These are phyloP conservation scores for Platycnemis pennipes DNA, from an alignment of 2,888 invertebrate species.

Conservation along the genomic window DNA sequence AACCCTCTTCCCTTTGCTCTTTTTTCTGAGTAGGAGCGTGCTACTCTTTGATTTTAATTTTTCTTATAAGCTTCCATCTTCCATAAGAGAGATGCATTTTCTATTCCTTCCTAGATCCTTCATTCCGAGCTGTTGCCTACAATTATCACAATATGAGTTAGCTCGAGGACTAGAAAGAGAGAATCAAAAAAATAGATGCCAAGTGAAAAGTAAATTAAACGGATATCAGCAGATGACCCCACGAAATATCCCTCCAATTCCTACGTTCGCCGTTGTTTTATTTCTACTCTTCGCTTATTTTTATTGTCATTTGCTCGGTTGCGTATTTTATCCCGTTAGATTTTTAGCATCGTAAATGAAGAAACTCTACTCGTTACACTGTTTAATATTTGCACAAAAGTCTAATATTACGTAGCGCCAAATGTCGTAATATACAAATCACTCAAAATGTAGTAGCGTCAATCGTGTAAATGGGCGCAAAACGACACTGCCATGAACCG, in stretches of 20 bases:
- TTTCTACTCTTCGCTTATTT: neutral
- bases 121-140: neutral
- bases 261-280: neutral
- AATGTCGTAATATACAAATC: too few species aligned
- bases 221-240: neutral
- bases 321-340: too few species aligned
- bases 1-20: neutral
- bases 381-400: too few species aligned
- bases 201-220: conserved; percentile 34
- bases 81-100: conserved; percentile 5
- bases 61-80: neutral
- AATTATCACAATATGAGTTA: conserved; percentile 13
- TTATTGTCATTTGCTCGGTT: too few species aligned
- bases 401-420: too few species aligned
- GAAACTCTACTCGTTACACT: too few species aligned
- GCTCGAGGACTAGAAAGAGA: neutral
- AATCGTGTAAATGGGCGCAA: neutral
- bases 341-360: too few species aligned
- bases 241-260: conserved; percentile 10
- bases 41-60: neutral
- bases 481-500: neutral
- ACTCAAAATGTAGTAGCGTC: neutral
- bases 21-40: neutral
- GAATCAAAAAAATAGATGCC: neutral
- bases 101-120: conserved; percentile 27